phyloP scores from a whole-genome alignment of 2,797 vertebrate genomes.

The Megalops cyprinoides region DNA sequence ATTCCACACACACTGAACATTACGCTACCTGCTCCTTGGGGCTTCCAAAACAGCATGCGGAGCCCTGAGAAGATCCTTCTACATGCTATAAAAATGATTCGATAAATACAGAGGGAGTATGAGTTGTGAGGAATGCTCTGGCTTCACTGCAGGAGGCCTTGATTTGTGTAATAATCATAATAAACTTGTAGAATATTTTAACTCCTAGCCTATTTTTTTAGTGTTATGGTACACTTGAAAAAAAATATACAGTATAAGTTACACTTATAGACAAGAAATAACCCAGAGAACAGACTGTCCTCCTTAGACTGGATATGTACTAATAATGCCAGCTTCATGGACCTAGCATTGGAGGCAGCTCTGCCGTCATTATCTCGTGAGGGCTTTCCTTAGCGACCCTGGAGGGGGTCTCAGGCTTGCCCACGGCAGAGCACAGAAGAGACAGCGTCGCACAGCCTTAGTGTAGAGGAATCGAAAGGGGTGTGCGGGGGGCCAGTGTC shows the following conservation, averaged over 20 bases:
- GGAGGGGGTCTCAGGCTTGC: too few relatives aligned
- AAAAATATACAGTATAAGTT: too few relatives aligned
- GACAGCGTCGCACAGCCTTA: too few relatives aligned
- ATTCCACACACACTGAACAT: slow-evolving; percentile 6
- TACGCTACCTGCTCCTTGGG: slow-evolving; percentile 31
- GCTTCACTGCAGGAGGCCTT: not conserved
- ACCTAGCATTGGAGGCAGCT: too few relatives aligned
- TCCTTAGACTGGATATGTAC: too few relatives aligned
- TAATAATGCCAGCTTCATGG: too few relatives aligned
- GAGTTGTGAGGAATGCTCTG: not conserved
- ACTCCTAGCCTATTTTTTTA: not conserved
- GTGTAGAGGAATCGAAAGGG: not conserved
- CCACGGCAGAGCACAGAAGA: too few relatives aligned
- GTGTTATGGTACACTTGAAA: not conserved
- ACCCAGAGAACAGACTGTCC: too few relatives aligned
- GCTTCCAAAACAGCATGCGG: slow-evolving; percentile 14
- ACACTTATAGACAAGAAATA: too few relatives aligned
- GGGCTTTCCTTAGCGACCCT: too few relatives aligned
- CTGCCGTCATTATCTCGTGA: too few relatives aligned
- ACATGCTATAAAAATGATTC: not conserved
- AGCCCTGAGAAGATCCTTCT: not conserved
- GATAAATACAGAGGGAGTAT: not conserved
- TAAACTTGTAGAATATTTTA: not conserved
- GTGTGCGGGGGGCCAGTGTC: not conserved
- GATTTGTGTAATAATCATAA: not conserved